Conservation (phyloP, 2,797 vertebrate species). For the Otus scops region DNA sequence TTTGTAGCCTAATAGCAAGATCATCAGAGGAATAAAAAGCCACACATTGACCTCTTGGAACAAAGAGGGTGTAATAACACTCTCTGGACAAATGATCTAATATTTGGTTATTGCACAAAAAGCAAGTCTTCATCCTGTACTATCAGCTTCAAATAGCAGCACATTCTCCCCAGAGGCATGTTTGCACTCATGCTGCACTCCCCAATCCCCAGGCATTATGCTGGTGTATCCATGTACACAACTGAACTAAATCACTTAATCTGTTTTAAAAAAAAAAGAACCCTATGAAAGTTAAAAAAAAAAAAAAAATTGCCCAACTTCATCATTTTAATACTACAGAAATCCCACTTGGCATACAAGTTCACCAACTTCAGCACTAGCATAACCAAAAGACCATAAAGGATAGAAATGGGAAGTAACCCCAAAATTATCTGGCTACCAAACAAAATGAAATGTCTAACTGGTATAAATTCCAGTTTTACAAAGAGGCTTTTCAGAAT, state of each 20-base stretch:
- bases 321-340: not conserved
- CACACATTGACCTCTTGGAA: not conserved
- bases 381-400: not conserved
- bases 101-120: not conserved
- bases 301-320: not conserved
- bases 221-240: fast-evolving
- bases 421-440: not conserved
- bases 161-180: not conserved
- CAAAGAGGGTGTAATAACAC: not conserved
- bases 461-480: not conserved
- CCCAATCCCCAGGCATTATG: not conserved
- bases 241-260: not conserved
- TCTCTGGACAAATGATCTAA: not conserved
- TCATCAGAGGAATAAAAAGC: not conserved
- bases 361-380: not conserved
- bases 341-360: not conserved
- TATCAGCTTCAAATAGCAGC: not conserved
- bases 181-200: not conserved
- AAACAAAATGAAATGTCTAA: not conserved
- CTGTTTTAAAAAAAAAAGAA: not conserved
- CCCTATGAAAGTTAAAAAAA: not conserved
- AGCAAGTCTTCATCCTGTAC: not conserved
- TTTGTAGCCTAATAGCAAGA: not conserved
- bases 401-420: not conserved
- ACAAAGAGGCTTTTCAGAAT: not conserved